Evolutionary conservation across 2,797 vertebrate species (phyloP).

Genomic region (Menidia menidia): DNA sequence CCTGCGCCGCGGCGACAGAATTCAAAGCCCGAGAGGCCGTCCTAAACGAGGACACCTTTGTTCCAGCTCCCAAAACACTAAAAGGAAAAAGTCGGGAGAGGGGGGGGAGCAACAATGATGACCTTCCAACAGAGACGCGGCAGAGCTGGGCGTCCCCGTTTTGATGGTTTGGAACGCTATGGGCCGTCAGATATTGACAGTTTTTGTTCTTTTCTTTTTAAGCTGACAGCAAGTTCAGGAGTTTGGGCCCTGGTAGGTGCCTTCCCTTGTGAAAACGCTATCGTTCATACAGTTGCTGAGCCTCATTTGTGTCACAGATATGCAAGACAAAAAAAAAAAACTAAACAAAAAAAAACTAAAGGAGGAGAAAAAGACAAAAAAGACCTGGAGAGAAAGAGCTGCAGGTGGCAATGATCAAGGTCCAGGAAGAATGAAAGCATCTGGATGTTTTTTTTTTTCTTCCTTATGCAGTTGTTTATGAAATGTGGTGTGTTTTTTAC

Average conservation of each 20-base stretch:
- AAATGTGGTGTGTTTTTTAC: constrained; percentile 1
- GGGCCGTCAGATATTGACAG: constrained; percentile 46
- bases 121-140: constrained; percentile 28
- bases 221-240: constrained; percentile 42
- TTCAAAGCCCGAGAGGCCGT: constrained; percentile 9
- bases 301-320: constrained; percentile 12
- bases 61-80: constrained; percentile 27
- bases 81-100: constrained; percentile 8
- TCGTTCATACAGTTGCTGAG: constrained; percentile 31
- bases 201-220: constrained; percentile 26
- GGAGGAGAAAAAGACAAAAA: background rate
- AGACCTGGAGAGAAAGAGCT: background rate
- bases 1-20: constrained; percentile 9
- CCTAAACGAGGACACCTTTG: constrained; percentile 40
- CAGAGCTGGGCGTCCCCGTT: constrained; percentile 44
- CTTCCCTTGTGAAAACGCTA: constrained; percentile 20
- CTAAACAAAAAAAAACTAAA: too few relatives aligned
- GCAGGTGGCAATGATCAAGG: constrained; percentile 5
- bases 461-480: background rate
- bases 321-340: background rate
- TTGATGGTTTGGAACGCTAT: constrained; percentile 35
- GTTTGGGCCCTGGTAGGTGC: constrained; percentile 20
- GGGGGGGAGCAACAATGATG: constrained; percentile 21
- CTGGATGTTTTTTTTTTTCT: constrained; percentile 5
- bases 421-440: background rate